Evolutionary conservation across 2,113 vertebrate species (phyloP).

Genomic region (Pongo pygmaeus): DNA sequence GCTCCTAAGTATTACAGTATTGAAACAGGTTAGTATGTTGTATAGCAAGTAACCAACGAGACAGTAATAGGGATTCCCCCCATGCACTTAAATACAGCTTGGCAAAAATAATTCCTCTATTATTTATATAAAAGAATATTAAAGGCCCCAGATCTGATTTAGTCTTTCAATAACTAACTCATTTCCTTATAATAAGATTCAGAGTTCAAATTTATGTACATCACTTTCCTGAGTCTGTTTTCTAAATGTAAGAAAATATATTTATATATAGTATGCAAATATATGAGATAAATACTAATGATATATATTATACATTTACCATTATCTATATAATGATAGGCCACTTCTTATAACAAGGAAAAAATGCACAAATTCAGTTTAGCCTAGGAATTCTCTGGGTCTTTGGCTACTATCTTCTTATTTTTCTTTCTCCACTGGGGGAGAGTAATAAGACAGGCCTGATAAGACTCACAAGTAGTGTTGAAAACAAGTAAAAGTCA

Average conservation of each 20-base stretch:
- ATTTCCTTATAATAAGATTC: not conserved
- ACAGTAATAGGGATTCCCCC: not conserved
- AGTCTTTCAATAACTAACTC: not conserved
- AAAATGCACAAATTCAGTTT: not conserved
- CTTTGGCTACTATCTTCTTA: not conserved
- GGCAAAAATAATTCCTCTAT: conserved; percentile 22
- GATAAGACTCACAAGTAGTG: not conserved
- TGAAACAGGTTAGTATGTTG: not conserved
- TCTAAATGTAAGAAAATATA: not conserved
- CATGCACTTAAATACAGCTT: not conserved
- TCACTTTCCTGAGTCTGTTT: not conserved
- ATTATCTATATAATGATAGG: not conserved
- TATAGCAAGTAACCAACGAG: not conserved
- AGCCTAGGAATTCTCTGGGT: not conserved
- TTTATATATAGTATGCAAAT: not conserved
- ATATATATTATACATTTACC: not conserved
- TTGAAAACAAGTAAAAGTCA: conserved; percentile 44
- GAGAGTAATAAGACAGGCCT: not conserved
- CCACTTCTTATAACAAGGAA: not conserved
- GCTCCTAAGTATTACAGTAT: not conserved
- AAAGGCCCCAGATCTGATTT: conserved; percentile 6
- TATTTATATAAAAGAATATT: not conserved
- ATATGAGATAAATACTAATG: not conserved
- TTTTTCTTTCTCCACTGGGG: not conserved
- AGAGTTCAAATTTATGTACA: not conserved